phyloP scores from a whole-genome alignment of 2,888 invertebrate genomes.

The Xestia rhomboidea region DNA sequence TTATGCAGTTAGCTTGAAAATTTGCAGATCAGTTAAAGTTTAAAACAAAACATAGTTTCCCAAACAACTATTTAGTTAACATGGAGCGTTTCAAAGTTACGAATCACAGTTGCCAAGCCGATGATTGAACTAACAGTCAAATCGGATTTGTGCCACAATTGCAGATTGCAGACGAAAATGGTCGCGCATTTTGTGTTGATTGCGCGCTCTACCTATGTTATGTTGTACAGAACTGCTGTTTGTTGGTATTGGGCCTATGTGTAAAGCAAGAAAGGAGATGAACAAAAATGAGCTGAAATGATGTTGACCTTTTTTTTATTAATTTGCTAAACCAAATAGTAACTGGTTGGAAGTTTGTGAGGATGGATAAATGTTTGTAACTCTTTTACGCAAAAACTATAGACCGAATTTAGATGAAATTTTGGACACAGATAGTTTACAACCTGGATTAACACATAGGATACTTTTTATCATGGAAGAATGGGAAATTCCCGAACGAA shows the following conservation, averaged over 20 bases:
- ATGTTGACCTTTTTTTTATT: not conserved
- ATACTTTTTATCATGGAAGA: no score
- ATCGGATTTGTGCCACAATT: conserved; percentile 43
- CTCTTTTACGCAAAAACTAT: no score
- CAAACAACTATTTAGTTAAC: conserved; percentile 14
- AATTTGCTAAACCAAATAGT: not conserved
- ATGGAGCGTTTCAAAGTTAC: conserved; percentile 13
- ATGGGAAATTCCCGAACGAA: no score
- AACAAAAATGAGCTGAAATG: not conserved
- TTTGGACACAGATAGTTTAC: no score
- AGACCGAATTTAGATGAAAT: no score
- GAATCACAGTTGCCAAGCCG: conserved; percentile 14
- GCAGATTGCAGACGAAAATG: conserved; percentile 32
- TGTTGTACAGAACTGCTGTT: not conserved
- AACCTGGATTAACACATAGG: no score
- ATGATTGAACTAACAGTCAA: conserved; percentile 43
- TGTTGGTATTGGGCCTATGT: not conserved
- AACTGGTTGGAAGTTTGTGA: not conserved
- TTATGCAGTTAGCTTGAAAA: not conserved
- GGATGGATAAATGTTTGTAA: no score
- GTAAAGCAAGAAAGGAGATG: not conserved
- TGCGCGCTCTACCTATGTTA: not conserved
- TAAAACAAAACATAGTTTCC: not conserved
- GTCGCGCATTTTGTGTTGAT: conserved; percentile 30
- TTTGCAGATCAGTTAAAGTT: not conserved